Conservation (phyloP, 2,797 vertebrate species). For the Cyclopterus lumpus region DNA sequence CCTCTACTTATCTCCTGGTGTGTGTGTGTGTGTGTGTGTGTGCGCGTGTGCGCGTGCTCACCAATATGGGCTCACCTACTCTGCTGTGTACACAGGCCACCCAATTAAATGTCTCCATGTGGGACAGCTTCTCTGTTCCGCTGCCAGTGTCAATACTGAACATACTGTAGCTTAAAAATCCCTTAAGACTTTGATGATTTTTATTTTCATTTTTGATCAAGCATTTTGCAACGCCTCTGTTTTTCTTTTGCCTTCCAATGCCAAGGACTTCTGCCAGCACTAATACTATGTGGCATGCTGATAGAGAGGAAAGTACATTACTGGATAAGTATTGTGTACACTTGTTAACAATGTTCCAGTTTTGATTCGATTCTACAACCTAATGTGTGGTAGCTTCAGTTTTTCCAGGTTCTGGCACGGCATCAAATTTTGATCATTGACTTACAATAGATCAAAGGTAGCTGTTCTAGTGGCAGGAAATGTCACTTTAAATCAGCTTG, state of each 20-base stretch:
- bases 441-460: not conserved
- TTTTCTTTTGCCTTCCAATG: slow-evolving; percentile 41
- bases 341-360: not conserved
- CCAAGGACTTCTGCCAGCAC: slow-evolving; percentile 9
- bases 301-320: slow-evolving; percentile 22
- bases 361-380: not conserved
- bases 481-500: not conserved
- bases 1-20: slow-evolving; percentile 47
- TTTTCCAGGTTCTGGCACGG: not conserved
- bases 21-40: slow-evolving; percentile 23
- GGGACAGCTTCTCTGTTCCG: slow-evolving; percentile 24
- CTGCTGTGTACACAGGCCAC: slow-evolving; percentile 33
- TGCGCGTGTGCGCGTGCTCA: slow-evolving; percentile 19
- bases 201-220: slow-evolving; percentile 13
- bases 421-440: not conserved
- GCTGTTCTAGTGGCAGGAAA: not conserved
- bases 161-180: slow-evolving; percentile 10
- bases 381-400: not conserved
- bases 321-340: not conserved
- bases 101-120: slow-evolving; percentile 43
- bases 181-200: slow-evolving; percentile 15
- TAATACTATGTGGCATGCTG: not conserved
- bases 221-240: slow-evolving; percentile 35
- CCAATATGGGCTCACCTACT: slow-evolving; percentile 15
- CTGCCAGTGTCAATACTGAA: slow-evolving; percentile 52